phyloP scores from a whole-genome alignment of 2,888 invertebrate genomes.

The Mimachlamys varia region DNA sequence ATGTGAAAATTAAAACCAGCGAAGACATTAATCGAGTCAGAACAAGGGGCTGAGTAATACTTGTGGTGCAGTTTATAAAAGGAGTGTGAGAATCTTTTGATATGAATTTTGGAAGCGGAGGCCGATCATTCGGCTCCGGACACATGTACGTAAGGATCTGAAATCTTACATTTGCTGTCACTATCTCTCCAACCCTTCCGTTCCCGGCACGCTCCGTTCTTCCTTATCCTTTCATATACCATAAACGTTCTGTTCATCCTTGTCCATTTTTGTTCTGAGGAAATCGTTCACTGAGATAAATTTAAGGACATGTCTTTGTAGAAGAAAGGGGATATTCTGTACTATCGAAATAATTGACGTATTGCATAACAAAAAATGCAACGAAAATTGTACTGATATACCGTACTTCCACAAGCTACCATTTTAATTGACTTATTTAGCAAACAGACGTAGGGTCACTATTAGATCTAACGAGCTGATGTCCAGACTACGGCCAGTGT shows the following conservation, averaged over 20 bases:
- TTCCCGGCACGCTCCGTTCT: no score
- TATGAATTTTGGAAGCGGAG: background rate
- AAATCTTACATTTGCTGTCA: no score
- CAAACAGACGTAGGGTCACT: background rate
- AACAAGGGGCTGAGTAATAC: background rate
- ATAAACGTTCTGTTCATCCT: no score
- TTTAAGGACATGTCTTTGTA: no score
- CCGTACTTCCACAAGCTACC: background rate
- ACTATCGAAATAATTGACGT: no score
- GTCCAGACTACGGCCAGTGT: background rate
- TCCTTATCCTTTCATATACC: no score
- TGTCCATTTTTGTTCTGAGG: no score
- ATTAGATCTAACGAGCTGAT: background rate
- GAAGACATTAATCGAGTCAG: background rate
- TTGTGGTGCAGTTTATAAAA: background rate
- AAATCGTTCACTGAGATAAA: no score
- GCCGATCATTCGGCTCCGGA: background rate
- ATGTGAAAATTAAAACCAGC: background rate
- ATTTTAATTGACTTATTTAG: background rate
- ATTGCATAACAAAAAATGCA: background rate
- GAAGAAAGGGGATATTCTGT: no score
- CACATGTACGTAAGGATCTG: no score
- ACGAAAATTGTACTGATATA: background rate
- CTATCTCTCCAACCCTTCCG: no score
- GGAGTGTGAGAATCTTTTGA: no score